These are phyloP conservation scores for Baronia brevicornis DNA, from an alignment of 2,888 invertebrate genomes.

Conservation along the genomic window DNA sequence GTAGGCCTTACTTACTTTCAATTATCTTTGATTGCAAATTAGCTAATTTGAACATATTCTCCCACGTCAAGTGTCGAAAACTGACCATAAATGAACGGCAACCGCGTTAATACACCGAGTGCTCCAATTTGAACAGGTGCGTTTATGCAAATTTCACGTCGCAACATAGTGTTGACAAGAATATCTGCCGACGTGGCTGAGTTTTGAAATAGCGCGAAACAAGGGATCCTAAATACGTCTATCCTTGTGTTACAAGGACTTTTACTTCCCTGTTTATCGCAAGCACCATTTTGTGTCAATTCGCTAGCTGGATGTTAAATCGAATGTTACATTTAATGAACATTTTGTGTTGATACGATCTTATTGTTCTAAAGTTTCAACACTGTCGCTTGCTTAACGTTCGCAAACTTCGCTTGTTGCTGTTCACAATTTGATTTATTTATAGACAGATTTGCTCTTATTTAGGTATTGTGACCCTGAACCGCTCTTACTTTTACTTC, in stretches of 20 bases:
- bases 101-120: too few species aligned
- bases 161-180: constrained; percentile 24
- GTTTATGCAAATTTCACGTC: constrained; percentile 39
- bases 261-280: constrained; percentile 48
- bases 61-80: too few species aligned
- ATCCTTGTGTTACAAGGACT: constrained; percentile 51
- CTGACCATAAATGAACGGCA: too few species aligned
- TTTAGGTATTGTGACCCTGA: constrained; percentile 46
- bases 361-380: constrained; percentile 26
- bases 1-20: too few species aligned
- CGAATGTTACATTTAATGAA: constrained; percentile 34
- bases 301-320: constrained; percentile 22
- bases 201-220: constrained; percentile 39
- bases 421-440: constrained; percentile 21
- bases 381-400: constrained; percentile 27
- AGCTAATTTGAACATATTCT: too few species aligned
- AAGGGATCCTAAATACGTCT: constrained; percentile 27
- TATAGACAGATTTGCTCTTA: constrained; percentile 25
- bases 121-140: constrained; percentile 38
- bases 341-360: constrained; percentile 38
- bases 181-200: constrained; percentile 25
- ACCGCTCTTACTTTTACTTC: constrained; percentile 56
- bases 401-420: constrained; percentile 23
- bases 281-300: constrained; percentile 32
- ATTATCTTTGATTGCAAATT: too few species aligned